Conservation (phyloP, 1,140 invertebrate genomes). For the Andrena cerasifolii region DNA sequence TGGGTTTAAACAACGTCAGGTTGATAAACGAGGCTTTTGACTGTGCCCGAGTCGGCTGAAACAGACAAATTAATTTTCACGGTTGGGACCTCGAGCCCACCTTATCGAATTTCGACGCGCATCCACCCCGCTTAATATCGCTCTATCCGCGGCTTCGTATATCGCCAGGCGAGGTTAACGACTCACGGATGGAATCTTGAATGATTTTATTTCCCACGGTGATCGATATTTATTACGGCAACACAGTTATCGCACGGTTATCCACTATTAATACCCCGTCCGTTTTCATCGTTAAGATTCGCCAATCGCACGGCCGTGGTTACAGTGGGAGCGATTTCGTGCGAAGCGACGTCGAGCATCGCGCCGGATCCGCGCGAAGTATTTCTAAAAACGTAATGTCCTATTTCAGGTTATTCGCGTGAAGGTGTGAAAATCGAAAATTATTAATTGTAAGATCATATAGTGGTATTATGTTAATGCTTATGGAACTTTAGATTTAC, state of each 20-base stretch:
- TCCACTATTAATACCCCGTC: conserved; percentile 2
- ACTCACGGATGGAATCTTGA: neutral
- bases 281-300: neutral
- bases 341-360: neutral
- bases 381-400: too few relatives aligned
- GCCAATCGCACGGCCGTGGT: too few relatives aligned
- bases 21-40: conserved; percentile 47
- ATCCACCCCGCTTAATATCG: neutral
- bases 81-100: neutral
- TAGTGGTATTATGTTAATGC: too few relatives aligned
- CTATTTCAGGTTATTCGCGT: too few relatives aligned
- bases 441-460: too few relatives aligned
- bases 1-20: conserved; percentile 49
- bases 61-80: conserved; percentile 47
- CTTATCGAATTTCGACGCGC: conserved; percentile 25
- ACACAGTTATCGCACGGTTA: neutral
- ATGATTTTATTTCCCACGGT: neutral
- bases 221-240: conserved; percentile 16
- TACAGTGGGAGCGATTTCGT: conserved; percentile 7
- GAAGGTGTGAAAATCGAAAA: too few relatives aligned
- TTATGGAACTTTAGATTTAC: too few relatives aligned
- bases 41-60: conserved; percentile 15
- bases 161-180: neutral
- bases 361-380: neutral
- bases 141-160: neutral